A percentile compares a stretch with the other conserved stretches of the same genome.
phyloP scores from a whole-genome alignment of 1,140 invertebrate genomes.

The Himalopsyche phryganea region DNA sequence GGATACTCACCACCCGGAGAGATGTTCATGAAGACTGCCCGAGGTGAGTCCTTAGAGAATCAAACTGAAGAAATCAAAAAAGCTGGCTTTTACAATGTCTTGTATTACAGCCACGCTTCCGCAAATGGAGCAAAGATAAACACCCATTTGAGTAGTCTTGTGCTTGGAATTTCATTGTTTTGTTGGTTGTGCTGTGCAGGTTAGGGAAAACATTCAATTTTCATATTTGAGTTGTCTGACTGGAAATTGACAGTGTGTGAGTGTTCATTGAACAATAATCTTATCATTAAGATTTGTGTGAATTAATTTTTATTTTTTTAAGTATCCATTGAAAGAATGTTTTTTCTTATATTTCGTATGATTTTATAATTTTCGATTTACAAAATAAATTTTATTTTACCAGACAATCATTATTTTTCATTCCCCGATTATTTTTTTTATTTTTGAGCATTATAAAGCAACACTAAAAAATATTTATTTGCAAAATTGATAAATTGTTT shows the following conservation, averaged over 20 bases:
- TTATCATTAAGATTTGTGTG: background rate
- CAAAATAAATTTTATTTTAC: constrained; percentile 17
- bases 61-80: constrained; percentile 44
- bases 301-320: background rate
- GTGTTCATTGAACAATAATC: no score
- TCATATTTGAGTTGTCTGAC: constrained; percentile 3
- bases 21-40: constrained; percentile 75
- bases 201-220: constrained; percentile 4
- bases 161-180: constrained; percentile 29
- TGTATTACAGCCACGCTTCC: constrained; percentile 37
- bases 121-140: background rate
- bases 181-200: constrained; percentile 22
- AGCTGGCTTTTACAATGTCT: constrained; percentile 50
- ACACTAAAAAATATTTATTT: background rate
- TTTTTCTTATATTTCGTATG: constrained; percentile 20
- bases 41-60: constrained; percentile 67
- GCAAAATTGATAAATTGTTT: background rate
- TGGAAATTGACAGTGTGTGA: background rate
- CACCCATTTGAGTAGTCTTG: constrained; percentile 4
- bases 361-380: constrained; percentile 14
- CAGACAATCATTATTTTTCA: constrained; percentile 17
- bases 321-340: constrained; percentile 11
- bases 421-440: constrained; percentile 7
- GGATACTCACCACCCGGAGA: constrained; percentile 72
- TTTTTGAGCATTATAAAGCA: no score